A percentile compares a stretch with the other conserved stretches of the same genome.
Conservation (phyloP, 2,113 vertebrate genomes). For the Sylvietta virens region DNA sequence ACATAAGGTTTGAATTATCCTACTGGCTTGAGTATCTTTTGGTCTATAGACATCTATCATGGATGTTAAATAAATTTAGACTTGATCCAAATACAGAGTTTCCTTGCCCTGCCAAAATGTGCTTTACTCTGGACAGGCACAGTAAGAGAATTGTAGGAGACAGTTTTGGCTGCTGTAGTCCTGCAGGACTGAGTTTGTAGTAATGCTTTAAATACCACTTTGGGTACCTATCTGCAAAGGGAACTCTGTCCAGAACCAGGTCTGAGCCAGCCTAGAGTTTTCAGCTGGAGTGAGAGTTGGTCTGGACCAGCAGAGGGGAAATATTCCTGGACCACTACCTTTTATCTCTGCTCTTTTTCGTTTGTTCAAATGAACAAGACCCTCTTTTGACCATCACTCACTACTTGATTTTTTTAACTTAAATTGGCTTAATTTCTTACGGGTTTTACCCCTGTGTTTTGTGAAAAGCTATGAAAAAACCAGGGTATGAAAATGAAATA, state of each 20-base stretch:
- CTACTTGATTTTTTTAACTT: neutral
- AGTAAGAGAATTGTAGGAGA: neutral
- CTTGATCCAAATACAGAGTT: neutral
- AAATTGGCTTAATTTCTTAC: neutral
- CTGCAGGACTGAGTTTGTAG: neutral
- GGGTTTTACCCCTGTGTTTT: neutral
- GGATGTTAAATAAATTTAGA: neutral
- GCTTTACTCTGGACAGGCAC: neutral
- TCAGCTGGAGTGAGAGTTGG: neutral
- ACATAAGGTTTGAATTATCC: constrained; percentile 13
- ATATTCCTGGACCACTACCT: neutral
- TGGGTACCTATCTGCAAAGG: neutral
- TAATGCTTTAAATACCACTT: neutral
- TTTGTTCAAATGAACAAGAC: neutral
- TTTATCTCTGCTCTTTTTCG: neutral
- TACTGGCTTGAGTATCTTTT: neutral
- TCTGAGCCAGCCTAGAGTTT: neutral
- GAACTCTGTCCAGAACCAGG: neutral
- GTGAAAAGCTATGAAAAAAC: neutral
- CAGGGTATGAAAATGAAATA: neutral
- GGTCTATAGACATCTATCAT: neutral
- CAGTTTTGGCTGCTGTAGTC: neutral
- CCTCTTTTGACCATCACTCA: neutral
- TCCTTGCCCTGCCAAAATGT: neutral
- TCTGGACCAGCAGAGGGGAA: neutral